Conservation (phyloP, 2,113 vertebrate species). For the Acanthisitta chloris region DNA sequence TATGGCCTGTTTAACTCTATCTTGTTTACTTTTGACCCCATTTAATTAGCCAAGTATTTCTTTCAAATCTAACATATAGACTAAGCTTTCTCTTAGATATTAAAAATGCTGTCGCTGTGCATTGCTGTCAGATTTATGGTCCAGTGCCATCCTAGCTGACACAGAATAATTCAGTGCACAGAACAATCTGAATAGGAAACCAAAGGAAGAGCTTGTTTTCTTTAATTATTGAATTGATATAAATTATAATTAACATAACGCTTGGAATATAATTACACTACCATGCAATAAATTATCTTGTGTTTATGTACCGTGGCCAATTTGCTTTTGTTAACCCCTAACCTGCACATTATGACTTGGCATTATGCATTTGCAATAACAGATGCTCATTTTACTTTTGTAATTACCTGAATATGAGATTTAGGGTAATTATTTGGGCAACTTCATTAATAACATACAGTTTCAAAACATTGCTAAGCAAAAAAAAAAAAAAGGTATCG, state of each 20-base stretch:
- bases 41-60: not conserved
- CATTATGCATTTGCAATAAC: slow-evolving; percentile 66
- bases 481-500: slow-evolving; percentile 5
- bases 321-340: slow-evolving; percentile 73
- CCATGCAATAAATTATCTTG: slow-evolving; percentile 67
- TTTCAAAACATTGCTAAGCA: slow-evolving; percentile 29
- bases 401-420: slow-evolving; percentile 66
- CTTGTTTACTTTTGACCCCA: slow-evolving; percentile 28
- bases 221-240: slow-evolving; percentile 75
- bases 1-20: not conserved
- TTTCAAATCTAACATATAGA: slow-evolving; percentile 25
- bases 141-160: not conserved
- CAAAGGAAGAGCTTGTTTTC: slow-evolving; percentile 58
- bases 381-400: slow-evolving; percentile 66
- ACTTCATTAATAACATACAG: slow-evolving; percentile 49
- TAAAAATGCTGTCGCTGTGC: slow-evolving; percentile 20
- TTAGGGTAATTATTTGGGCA: slow-evolving; percentile 55
- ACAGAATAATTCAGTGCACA: slow-evolving; percentile 19
- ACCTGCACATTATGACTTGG: slow-evolving; percentile 60
- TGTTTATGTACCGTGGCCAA: slow-evolving; percentile 71
- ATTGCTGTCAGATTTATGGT: slow-evolving; percentile 49
- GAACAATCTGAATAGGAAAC: slow-evolving; percentile 39
- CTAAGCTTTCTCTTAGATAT: slow-evolving; percentile 13
- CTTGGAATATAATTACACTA: slow-evolving; percentile 66
- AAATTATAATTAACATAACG: slow-evolving; percentile 73